Conservation (phyloP, 2,797 vertebrate species). For the Mormyrops attenuatus region DNA sequence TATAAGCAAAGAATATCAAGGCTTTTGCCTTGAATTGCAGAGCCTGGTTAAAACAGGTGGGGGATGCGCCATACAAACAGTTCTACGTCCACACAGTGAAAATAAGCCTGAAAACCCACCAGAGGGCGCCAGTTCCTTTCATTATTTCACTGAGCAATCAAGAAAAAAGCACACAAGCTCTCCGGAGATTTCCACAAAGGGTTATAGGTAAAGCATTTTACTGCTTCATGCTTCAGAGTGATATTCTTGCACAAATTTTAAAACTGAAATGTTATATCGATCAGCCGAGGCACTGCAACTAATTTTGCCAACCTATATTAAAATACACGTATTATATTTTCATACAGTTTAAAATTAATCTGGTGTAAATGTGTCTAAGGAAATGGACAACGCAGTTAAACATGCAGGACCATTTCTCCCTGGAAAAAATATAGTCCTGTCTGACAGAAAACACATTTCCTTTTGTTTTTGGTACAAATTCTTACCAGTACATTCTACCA, state of each 20-base stretch:
- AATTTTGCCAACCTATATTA: background rate
- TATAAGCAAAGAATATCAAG: background rate
- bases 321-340: background rate
- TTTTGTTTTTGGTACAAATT: conserved; percentile 12
- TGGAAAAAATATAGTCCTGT: background rate
- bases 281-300: background rate
- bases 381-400: background rate
- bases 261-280: background rate
- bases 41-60: background rate
- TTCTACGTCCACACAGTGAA: background rate
- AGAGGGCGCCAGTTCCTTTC: background rate
- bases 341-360: background rate
- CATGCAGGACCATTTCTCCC: background rate
- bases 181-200: background rate
- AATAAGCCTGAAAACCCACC: background rate
- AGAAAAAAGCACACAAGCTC: background rate
- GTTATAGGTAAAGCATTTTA: background rate
- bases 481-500: background rate
- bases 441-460: background rate
- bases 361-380: background rate
- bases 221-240: background rate
- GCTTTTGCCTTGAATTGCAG: background rate
- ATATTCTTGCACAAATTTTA: background rate
- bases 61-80: background rate
- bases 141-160: background rate